phyloP scores from a whole-genome alignment of 2,888 invertebrate genomes.

The Cephus nigrinus region DNA sequence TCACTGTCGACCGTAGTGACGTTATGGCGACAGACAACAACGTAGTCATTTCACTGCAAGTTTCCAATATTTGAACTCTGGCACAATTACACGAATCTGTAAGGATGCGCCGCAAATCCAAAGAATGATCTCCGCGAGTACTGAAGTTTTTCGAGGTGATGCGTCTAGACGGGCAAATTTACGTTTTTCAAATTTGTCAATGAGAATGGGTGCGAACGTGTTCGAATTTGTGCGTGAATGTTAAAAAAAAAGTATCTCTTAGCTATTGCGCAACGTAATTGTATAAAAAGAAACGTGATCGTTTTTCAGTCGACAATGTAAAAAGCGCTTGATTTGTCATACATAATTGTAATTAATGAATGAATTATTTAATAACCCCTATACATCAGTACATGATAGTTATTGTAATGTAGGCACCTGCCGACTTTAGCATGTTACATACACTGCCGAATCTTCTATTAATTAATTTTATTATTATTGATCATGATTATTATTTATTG shows the following conservation, averaged over 20 bases:
- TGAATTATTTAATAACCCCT: conserved; percentile 56
- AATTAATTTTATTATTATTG: conserved; percentile 62
- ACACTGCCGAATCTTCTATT: conserved; percentile 65
- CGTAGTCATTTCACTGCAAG: conserved; percentile 5
- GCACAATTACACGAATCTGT: not conserved
- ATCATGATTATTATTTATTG: conserved; percentile 66
- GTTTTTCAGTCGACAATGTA: conserved; percentile 34
- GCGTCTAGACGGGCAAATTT: not conserved
- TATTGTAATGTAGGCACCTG: conserved; percentile 57
- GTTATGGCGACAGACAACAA: conserved; percentile 40
- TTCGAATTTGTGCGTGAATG: conserved; percentile 21
- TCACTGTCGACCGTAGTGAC: conserved; percentile 50
- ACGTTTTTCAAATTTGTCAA: not conserved
- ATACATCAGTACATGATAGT: conserved; percentile 47
- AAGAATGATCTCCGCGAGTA: conserved; percentile 35
- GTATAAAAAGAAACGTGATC: conserved; percentile 19
- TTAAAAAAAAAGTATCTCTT: conserved; percentile 34
- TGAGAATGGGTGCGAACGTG: conserved; percentile 25
- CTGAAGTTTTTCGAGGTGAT: not conserved
- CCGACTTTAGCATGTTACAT: conserved; percentile 59
- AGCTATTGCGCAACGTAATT: conserved; percentile 21
- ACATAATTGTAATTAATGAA: conserved; percentile 52
- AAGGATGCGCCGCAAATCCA: conserved; percentile 30
- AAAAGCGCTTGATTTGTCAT: conserved; percentile 41
- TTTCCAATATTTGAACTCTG: not conserved